Base-by-base conservation (phyloP, 2,888 invertebrate genomes). In the Conus canariensis region DNA sequence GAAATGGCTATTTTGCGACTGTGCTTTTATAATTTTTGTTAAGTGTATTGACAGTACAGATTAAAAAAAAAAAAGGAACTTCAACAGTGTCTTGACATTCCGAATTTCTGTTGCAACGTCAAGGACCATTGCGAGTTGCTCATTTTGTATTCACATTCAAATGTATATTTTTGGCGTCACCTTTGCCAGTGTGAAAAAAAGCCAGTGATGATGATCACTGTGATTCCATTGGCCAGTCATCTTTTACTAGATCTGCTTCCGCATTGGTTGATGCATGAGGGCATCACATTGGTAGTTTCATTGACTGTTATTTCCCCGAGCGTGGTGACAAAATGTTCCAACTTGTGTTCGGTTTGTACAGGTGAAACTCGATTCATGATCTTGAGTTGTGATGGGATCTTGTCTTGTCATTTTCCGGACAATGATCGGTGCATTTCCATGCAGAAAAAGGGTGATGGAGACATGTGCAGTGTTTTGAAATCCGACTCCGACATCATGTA, bases 61-160 rank as follows among this genome's bases (percentile, higher is more conserved):
- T 56, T 56, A 6, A 30, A n/a, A 8, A 22, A 8, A 14, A 5
- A 8, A 56, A 19, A 56, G 45, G 14, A 25, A 82, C 56, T 85
- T 59, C 22, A 85, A 59, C 56, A 56, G 85, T 85, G 56, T 85
- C 56, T 85, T 85, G 16, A 85, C 85, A 85, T 85, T 85, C 85
- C 85, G 22, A 19, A 85, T 22, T 22, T 22, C 19, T 82, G 16
- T 56, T 82, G 45, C 45, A 82, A 56, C 14, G 8, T 45, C 82
- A 56, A 45, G 82, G 56, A 56, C 82, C 14, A 14, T 82, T 56
- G 45, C 19, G 45, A 30, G 19, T 58, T 56, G 8, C 22, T 12
- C 56, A 56, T 56, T 45, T 82, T 56, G 10, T 10, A 6, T 56
- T 80, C 30, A 1, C 56, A 19, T 45, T 9, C 56, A 45, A 56